Evolutionary conservation across 1,140 invertebrate species (phyloP), one percentile per base, ranked within the genome.

Genomic region (Drosophila murphyi): DNA sequence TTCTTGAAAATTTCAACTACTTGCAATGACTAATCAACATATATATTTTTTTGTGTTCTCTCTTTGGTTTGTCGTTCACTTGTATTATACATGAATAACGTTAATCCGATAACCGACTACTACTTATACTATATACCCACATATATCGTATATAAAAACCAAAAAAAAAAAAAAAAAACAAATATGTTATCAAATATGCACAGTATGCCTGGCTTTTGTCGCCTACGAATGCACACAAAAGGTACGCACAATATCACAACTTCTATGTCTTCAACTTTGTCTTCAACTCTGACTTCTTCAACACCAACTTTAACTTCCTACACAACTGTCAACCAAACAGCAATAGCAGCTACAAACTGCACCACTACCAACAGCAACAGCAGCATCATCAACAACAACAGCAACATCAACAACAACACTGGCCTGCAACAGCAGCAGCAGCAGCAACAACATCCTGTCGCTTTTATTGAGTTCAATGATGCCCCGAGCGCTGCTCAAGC

Each of bases 401-500:
- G 12, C 69, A 69, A 29, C 63, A 78, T 8, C 62, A 73, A 34
- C 52, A 86, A 55, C 76, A 78, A 6, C 52, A 72, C 31, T 52
- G 31, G 37, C 54, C 67, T 65, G 29, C 59, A 57, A 32, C 72
- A 47, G 8, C 62, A 55, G 34, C 55, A 69, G 29, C 59, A 60
- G 43, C 65, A 72, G 43, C 82, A 79, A 29, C 78, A 78, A 68
- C 90, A 90, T 76, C 92, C 97, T 75, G 98, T 99, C 92, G 98
- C 98, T 87, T 99, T 99, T 95, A 97, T 99, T 93, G 98, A 99
- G 94, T 99, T 98, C 94, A 95, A 96, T 94, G 97, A 98, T 93
- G 95, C 98, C 85, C 94, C 95, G 92, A 97, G 96, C 93, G 98
- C 98, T 74, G 95, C 96, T 83, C 95, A 97, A 89, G 98, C 97